phyloP scores from a whole-genome alignment of 2,888 invertebrate genomes.

The Crematogaster levior region DNA sequence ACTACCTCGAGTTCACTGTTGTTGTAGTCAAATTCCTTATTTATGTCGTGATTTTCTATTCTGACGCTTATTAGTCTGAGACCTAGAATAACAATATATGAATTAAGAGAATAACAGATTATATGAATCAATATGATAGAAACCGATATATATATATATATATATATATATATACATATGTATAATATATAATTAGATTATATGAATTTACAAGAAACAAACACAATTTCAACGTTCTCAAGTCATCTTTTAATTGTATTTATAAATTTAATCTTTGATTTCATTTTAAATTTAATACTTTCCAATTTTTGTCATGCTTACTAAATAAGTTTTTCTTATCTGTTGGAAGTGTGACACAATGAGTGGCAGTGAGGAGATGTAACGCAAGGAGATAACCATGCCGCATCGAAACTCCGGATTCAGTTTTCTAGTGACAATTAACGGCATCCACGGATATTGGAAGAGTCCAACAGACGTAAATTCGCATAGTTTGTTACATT shows the following conservation, averaged over 20 bases:
- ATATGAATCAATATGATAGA: no score
- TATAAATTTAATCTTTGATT: not conserved
- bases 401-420: constrained; percentile 79
- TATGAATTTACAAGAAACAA: not conserved
- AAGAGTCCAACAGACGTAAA: constrained; percentile 85
- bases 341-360: constrained; percentile 85
- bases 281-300: not conserved
- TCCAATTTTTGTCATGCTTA: not conserved
- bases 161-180: no score
- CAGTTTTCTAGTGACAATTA: constrained; percentile 86
- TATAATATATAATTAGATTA: no score
- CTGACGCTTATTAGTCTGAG: constrained; percentile 86
- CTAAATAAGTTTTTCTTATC: constrained; percentile 61
- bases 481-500: constrained; percentile 85
- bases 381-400: constrained; percentile 86
- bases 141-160: no score
- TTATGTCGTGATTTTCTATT: constrained; percentile 88
- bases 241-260: not conserved
- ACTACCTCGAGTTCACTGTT: constrained; percentile 85
- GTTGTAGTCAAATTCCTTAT: constrained; percentile 86
- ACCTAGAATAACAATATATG: constrained; percentile 50
- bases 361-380: constrained; percentile 88
- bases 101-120: no score
- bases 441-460: constrained; percentile 92
- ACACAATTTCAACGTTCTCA: not conserved